Evolutionary conservation across 2,113 vertebrate species (phyloP).

Genomic region (Trogon melanurus): DNA sequence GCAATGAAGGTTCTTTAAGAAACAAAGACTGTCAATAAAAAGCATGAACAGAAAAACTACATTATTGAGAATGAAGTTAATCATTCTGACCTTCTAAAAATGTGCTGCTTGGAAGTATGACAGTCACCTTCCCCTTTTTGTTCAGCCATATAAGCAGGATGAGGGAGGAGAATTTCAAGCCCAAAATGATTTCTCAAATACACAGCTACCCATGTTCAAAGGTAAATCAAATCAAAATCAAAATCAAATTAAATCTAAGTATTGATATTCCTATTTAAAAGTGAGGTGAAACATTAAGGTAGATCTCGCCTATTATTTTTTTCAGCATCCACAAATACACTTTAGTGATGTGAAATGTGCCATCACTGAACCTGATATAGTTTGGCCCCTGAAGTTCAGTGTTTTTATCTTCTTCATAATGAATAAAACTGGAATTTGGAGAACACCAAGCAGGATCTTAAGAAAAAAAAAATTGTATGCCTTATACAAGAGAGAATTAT

Average conservation of each 20-base stretch:
- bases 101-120: slow-evolving; percentile 4
- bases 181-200: neutral
- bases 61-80: slow-evolving; percentile 43
- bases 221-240: neutral
- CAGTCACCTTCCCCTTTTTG: slow-evolving; percentile 13
- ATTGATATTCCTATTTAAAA: neutral
- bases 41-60: slow-evolving; percentile 52
- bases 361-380: neutral
- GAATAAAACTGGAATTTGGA: neutral
- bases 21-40: slow-evolving; percentile 75
- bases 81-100: slow-evolving; percentile 51
- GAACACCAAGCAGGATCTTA: neutral
- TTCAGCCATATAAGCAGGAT: neutral
- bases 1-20: slow-evolving; percentile 74
- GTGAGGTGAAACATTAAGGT: neutral
- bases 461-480: neutral
- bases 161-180: neutral
- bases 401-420: neutral
- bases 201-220: neutral
- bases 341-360: neutral
- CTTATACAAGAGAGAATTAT: neutral
- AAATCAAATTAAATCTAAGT: neutral
- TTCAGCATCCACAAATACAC: neutral
- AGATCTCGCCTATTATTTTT: neutral
- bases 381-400: neutral